Percentiles rank a stretch among this genome's conserved stretches.
phyloP scores from a whole-genome alignment of 1,140 invertebrate genomes.

The Drosophila santomea region DNA sequence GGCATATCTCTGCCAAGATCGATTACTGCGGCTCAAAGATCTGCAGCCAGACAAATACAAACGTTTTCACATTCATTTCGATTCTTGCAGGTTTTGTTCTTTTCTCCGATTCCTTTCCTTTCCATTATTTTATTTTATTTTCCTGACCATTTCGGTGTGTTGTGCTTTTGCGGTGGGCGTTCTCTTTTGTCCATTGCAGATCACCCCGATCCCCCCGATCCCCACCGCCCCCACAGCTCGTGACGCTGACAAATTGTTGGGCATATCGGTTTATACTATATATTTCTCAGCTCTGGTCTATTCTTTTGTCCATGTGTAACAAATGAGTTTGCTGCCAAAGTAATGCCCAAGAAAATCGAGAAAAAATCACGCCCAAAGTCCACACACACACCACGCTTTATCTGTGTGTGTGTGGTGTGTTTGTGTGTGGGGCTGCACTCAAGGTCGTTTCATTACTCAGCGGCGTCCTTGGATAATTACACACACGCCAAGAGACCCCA shows the following conservation, averaged over 20 bases:
- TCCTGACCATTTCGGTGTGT: slow-evolving; percentile 17
- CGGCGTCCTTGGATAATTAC: slow-evolving; percentile 83
- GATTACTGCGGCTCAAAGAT: slow-evolving; percentile 32
- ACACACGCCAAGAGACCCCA: slow-evolving; percentile 72
- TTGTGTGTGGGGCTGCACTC: slow-evolving; percentile 68
- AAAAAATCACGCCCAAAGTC: slow-evolving; percentile 66
- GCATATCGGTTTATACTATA: slow-evolving; percentile 57
- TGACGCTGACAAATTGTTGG: slow-evolving; percentile 82
- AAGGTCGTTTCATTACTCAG: slow-evolving; percentile 83
- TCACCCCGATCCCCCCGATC: slow-evolving; percentile 12
- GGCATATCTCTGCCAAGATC: slow-evolving; percentile 34
- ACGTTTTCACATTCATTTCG: slow-evolving; percentile 44
- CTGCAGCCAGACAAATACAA: slow-evolving; percentile 44
- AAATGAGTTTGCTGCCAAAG: slow-evolving; percentile 59
- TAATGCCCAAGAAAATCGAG: slow-evolving; percentile 31
- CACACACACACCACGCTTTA: slow-evolving; percentile 26
- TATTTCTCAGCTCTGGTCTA: slow-evolving; percentile 35
- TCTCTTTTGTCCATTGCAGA: slow-evolving; percentile 41
- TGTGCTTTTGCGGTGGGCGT: slow-evolving; percentile 39
- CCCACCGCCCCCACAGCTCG: slow-evolving; percentile 6
- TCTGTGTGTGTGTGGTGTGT: slow-evolving; percentile 21
- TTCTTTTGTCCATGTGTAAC: slow-evolving; percentile 71
- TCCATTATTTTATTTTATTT: neutral
- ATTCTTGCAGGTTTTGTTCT: slow-evolving; percentile 37
- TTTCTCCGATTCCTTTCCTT: slow-evolving; percentile 3